Evolutionary conservation across 64 coral and sea anemone genomes (phyloP).

Genomic region (Pachyseris speciosa): DNA sequence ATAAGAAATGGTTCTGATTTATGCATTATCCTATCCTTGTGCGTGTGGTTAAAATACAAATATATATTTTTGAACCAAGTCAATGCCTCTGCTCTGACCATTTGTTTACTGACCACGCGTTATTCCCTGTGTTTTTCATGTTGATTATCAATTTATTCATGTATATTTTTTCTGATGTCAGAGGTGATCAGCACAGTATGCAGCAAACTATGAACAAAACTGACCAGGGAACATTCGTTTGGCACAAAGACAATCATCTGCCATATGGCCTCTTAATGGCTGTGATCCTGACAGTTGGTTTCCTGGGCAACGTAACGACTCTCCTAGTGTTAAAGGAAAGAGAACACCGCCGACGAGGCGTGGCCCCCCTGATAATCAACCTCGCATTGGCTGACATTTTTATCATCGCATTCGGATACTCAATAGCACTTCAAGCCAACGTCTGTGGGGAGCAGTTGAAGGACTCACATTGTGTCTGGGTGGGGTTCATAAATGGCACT

Average conservation of each 20-base stretch:
- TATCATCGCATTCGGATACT: constrained; percentile 75
- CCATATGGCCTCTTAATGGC: constrained; percentile 68
- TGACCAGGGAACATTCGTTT: not conserved
- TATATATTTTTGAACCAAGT: no score
- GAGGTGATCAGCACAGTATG: not conserved
- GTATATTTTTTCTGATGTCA: no score
- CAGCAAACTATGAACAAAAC: not conserved
- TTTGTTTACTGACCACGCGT: no score
- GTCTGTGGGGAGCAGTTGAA: not conserved
- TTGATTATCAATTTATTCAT: no score
- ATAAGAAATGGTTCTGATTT: no score
- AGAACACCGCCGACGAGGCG: constrained; percentile 47
- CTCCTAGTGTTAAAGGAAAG: constrained; percentile 23
- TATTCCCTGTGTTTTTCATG: no score
- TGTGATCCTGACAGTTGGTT: constrained; percentile 47
- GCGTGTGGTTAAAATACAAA: no score
- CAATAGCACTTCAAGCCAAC: constrained; percentile 65
- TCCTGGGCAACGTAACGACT: constrained; percentile 62
- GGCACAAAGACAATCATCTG: not conserved
- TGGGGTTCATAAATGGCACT: constrained; percentile 63
- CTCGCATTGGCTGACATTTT: constrained; percentile 63
- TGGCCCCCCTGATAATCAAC: constrained; percentile 70
- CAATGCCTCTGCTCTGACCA: no score
- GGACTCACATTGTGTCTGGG: constrained; percentile 55
- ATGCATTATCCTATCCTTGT: no score